phyloP scores from a whole-genome alignment of 1,140 invertebrate genomes.

The Apocrypta bakeri region DNA sequence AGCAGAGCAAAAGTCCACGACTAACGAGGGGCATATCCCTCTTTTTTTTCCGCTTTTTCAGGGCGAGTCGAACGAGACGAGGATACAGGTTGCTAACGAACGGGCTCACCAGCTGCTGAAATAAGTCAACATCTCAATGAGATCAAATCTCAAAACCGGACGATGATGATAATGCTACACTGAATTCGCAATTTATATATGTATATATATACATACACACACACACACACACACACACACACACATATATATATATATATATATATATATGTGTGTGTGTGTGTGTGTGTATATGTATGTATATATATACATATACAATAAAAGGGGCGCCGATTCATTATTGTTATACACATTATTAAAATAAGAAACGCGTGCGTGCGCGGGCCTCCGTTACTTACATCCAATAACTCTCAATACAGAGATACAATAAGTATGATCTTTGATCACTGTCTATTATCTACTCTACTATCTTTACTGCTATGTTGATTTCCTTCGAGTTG shows the following conservation, averaged over 20 bases:
- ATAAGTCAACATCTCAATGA: constrained; percentile 60
- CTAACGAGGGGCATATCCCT: constrained; percentile 48
- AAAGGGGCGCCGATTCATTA: constrained; percentile 40
- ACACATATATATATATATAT: too few relatives aligned
- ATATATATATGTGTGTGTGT: too few relatives aligned
- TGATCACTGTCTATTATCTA: not conserved
- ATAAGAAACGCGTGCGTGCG: constrained; percentile 55
- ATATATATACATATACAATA: not conserved
- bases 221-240: too few relatives aligned
- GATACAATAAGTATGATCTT: too few relatives aligned
- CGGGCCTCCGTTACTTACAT: constrained; percentile 61
- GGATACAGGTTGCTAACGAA: constrained; percentile 87
- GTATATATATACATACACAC: too few relatives aligned
- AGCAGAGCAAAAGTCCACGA: constrained; percentile 40
- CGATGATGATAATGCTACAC: not conserved
- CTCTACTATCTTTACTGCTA: not conserved
- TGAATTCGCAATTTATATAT: too few relatives aligned
- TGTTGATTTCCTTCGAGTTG: not conserved
- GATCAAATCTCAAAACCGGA: not conserved
- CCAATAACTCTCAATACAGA: too few relatives aligned
- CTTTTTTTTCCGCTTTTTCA: constrained; percentile 72
- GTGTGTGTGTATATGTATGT: too few relatives aligned
- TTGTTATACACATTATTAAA: constrained; percentile 47
- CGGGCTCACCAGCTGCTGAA: constrained; percentile 87
- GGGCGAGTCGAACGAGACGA: constrained; percentile 87